A percentile compares a stretch with the other conserved stretches of the same genome.
Evolutionary conservation across 2,113 vertebrate genomes (phyloP).

Genomic region (Oceanites oceanicus): DNA sequence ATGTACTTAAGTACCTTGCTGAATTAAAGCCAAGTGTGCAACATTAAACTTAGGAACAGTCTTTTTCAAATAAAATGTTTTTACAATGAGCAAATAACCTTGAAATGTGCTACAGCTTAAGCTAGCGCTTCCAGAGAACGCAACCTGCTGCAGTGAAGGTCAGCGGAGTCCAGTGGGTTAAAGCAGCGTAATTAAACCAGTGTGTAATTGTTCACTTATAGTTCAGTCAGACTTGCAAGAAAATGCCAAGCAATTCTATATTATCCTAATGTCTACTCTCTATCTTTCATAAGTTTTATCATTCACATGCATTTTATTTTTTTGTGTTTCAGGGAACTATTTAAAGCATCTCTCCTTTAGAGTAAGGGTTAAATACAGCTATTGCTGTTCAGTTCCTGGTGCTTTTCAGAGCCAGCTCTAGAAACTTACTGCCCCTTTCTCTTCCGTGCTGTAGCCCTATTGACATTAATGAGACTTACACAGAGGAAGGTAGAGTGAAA

Average conservation of each 20-base stretch:
- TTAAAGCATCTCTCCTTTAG: neutral
- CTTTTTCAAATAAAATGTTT: neutral
- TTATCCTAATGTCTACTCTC: neutral
- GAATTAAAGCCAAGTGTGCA: neutral
- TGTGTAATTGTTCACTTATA: neutral
- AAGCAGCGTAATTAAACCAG: neutral
- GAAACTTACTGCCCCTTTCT: neutral
- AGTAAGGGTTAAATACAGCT: neutral
- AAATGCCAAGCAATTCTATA: neutral
- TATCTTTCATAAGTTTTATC: neutral
- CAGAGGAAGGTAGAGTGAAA: neutral
- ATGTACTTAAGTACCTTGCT: neutral
- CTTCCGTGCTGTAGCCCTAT: neutral
- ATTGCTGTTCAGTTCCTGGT: neutral
- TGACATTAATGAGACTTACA: neutral
- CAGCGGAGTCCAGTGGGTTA: rapidly evolving
- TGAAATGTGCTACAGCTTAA: neutral
- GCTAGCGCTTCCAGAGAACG: neutral
- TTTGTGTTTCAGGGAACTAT: neutral
- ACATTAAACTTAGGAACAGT: neutral
- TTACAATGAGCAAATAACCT: neutral
- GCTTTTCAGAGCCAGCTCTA: neutral
- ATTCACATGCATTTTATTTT: neutral
- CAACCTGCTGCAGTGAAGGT: neutral
- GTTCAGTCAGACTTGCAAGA: rapidly evolving